phyloP scores from a whole-genome alignment of 2,797 vertebrate genomes.

The Betta splendens region DNA sequence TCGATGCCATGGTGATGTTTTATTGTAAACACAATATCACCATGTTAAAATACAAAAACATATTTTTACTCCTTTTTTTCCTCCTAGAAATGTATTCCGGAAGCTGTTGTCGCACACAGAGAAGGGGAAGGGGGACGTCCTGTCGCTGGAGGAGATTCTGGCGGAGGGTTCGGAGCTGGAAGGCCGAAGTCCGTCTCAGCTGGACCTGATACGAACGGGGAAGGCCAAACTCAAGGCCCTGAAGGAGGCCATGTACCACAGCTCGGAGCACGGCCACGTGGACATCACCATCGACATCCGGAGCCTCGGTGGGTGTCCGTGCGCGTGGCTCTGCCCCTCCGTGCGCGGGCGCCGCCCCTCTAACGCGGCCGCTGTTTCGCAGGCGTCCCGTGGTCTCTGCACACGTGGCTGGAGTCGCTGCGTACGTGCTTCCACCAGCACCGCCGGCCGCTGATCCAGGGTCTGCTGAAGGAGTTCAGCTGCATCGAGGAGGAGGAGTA shows the following conservation, averaged over 20 bases:
- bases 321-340: neutral
- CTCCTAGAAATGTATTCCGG: constrained; percentile 92
- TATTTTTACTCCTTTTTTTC: too few relatives aligned
- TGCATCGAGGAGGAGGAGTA: constrained; percentile 97
- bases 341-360: neutral
- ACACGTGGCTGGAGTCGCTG: constrained; percentile 95
- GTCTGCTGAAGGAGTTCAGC: constrained; percentile 95
- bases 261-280: constrained; percentile 93
- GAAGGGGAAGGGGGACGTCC: constrained; percentile 91
- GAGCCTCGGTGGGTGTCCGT: constrained; percentile 88
- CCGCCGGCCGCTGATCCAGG: constrained; percentile 93
- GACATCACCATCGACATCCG: constrained; percentile 97
- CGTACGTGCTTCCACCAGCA: constrained; percentile 94
- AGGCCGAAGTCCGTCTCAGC: constrained; percentile 83
- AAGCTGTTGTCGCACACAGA: constrained; percentile 94
- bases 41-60: too few relatives aligned
- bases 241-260: constrained; percentile 98
- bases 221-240: constrained; percentile 95
- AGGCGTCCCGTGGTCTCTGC: constrained; percentile 96
- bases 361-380: neutral
- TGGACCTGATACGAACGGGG: constrained; percentile 88
- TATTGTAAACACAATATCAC: too few relatives aligned
- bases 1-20: too few relatives aligned
- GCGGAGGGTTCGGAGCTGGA: constrained; percentile 92
- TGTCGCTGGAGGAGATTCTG: constrained; percentile 97